A percentile compares a stretch with the other conserved stretches of the same genome.
These are phyloP conservation scores for Pteruthius melanotis DNA, from an alignment of 2,113 vertebrate species.

Conservation along the genomic window DNA sequence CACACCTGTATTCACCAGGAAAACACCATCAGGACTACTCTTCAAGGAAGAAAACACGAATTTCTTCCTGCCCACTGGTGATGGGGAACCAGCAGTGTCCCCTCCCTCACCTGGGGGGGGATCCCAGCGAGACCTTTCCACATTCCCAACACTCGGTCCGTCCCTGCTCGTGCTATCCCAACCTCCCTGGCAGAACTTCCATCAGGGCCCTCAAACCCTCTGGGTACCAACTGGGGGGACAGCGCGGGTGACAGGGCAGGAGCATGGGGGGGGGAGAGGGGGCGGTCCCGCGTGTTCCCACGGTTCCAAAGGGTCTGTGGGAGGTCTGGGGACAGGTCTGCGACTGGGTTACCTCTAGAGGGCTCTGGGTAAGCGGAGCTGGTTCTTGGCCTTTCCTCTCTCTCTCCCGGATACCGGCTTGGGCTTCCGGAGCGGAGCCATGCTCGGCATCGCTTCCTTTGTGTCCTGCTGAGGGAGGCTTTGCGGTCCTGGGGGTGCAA, in stretches of 20 bases:
- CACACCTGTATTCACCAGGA: not conserved
- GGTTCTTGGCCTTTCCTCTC: not conserved
- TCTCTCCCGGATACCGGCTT: not conserved
- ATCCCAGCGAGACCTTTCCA: not conserved
- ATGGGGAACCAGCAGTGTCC: accelerated
- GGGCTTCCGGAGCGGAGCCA: constrained; percentile 4
- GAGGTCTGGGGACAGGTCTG: not conserved
- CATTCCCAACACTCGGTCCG: not conserved
- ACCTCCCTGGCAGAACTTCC: not conserved
- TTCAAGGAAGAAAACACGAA: not conserved
- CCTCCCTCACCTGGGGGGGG: not conserved
- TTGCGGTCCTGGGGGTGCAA: accelerated
- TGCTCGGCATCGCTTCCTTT: not conserved
- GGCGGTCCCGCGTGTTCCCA: not conserved
- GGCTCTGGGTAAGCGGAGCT: not conserved
- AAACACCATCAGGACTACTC: not conserved
- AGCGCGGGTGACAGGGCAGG: not conserved
- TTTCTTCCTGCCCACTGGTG: not conserved
- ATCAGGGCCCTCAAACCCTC: not conserved
- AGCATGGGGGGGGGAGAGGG: accelerated
- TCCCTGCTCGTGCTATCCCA: not conserved
- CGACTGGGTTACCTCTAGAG: not conserved
- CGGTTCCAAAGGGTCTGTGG: accelerated
- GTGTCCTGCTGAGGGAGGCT: not conserved
- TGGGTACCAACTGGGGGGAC: accelerated